A percentile compares a stretch with the other conserved stretches of the same genome.
phyloP scores from a whole-genome alignment of 2,797 vertebrate genomes.

The Leptodactylus fallax region DNA sequence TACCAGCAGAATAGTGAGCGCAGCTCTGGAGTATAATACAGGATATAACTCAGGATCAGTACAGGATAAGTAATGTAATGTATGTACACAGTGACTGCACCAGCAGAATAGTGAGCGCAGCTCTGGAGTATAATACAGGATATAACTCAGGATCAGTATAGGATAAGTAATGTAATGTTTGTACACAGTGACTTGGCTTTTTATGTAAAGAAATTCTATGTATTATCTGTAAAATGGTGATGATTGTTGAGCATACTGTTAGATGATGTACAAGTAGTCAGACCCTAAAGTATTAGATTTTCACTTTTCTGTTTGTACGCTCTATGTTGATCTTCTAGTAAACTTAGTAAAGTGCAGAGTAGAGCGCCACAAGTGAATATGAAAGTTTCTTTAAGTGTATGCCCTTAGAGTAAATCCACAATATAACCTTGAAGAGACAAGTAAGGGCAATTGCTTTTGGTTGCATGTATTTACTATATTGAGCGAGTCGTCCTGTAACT shows the following conservation, averaged over 20 bases:
- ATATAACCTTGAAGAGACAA: conserved; percentile 9
- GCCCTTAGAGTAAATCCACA: not conserved
- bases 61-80: too few species aligned
- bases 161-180: not conserved
- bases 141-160: too few species aligned
- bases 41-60: too few species aligned
- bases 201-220: too few species aligned
- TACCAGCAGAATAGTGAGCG: too few species aligned
- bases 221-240: too few species aligned
- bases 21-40: too few species aligned
- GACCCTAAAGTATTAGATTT: not conserved
- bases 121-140: too few species aligned
- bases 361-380: not conserved
- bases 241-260: too few species aligned
- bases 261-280: too few species aligned
- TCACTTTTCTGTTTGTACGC: not conserved
- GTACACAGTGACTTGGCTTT: too few species aligned
- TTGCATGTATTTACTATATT: conserved; percentile 9
- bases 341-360: not conserved
- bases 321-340: not conserved
- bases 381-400: not conserved
- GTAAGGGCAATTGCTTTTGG: not conserved
- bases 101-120: not conserved
- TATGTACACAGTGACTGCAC: too few species aligned
- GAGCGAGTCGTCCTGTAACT: not conserved